Percentiles rank a stretch among this genome's conserved stretches.
phyloP scores from a whole-genome alignment of 2,888 invertebrate species.

The Balanococcus diminutus region DNA sequence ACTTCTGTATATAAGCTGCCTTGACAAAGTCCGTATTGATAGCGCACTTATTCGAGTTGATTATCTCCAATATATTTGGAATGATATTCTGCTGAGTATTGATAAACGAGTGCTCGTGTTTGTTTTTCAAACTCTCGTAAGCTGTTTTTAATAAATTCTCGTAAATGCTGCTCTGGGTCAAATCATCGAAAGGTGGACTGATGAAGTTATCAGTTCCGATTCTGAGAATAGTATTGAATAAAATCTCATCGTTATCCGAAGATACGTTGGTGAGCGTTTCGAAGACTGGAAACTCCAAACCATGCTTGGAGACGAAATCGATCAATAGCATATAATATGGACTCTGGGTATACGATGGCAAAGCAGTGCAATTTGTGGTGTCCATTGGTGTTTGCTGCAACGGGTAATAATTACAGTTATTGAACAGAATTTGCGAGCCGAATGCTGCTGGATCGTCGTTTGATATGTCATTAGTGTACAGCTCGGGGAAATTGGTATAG shows the following conservation, averaged over 20 bases:
- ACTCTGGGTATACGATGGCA: neutral
- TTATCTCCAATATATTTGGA: neutral
- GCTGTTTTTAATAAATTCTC: neutral
- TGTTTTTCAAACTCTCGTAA: slow-evolving; percentile 2
- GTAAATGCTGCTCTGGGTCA: neutral
- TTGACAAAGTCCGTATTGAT: neutral
- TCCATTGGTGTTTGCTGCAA: neutral
- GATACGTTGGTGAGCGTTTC: neutral
- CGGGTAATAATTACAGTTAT: neutral
- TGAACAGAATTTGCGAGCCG: neutral
- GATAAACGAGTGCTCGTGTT: neutral
- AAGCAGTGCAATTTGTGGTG: neutral
- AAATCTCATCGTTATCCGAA: neutral
- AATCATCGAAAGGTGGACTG: neutral
- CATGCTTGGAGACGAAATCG: neutral
- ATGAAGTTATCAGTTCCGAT: slow-evolving; percentile 18
- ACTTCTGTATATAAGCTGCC: neutral
- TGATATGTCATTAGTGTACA: neutral
- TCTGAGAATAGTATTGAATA: neutral
- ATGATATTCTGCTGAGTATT: neutral
- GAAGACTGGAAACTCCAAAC: neutral
- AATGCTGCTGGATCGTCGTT: neutral
- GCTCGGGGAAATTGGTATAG: neutral
- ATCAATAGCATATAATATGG: neutral
- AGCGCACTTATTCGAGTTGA: neutral